Base-by-base conservation (phyloP, 1,140 invertebrate species). In the Oryctes rhinoceros region DNA sequence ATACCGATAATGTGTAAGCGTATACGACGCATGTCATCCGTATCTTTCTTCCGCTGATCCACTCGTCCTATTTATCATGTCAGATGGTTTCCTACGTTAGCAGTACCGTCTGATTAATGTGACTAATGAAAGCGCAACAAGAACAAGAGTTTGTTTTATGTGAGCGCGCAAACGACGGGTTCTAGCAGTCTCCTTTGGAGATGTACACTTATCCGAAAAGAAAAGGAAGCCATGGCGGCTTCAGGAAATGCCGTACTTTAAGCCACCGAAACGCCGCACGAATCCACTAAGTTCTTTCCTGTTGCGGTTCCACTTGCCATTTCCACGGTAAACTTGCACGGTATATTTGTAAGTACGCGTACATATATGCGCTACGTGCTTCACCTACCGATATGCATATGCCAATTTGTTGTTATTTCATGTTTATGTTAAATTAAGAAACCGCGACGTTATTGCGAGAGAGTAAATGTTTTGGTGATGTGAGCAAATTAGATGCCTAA, bases 111-210 rank as follows among this genome's bases (percentile, higher is more conserved):
- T 67, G 65, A 67, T 67, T 20, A 67, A 67, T 67, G 65, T 18
- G 65, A 35, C 65, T 67, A 67, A 67, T 67, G 65, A 67, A 67
- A 24, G 30, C 20, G 4, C 18, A 67, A 67, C 65, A 67, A 67
- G 65, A 67, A 67, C 65, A 67, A 67, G 65, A 67, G 18, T 67
- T 18, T 67, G 18, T 67, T 67, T 67, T 67, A 67, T 67, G 65
- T 67, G 18, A 35, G 65, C 9, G 65, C 30, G 65, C 65, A 30
- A 67, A 24, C 18, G 65, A 35, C 20, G 65, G 65, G 18, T 67
- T 35, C 65, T 67, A 30, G n/a, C 0, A 35, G 65, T 35, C 65
- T 67, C 18, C 65, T 18, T 67, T 24, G 65, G 65, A 67, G 35
- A 67, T 67, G 65, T 67, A 67, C 65, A 67, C 65, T 67, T 35